Percentiles rank a stretch among this genome's conserved stretches.
These are phyloP conservation scores for Palythoa grandiflora DNA, from an alignment of 92 coral and sea anemone genomes.

Conservation along the genomic window DNA sequence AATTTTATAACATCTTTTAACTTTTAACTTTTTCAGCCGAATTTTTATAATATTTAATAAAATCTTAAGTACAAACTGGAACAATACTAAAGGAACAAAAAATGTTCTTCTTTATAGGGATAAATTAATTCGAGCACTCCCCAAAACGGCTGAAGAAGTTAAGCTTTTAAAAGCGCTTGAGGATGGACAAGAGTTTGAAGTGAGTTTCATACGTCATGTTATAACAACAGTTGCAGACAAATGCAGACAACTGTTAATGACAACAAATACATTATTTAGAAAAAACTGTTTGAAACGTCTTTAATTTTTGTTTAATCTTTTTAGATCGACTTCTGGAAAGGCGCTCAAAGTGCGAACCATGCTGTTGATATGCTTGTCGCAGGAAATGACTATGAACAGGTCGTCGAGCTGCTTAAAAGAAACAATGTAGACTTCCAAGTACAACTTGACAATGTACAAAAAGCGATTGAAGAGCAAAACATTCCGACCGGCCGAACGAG, in stretches of 20 bases:
- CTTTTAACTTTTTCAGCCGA: too few relatives aligned
- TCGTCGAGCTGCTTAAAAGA: conserved; percentile 32
- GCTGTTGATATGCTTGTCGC: conserved; percentile 51
- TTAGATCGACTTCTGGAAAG: conserved; percentile 66
- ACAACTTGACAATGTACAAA: conserved; percentile 46
- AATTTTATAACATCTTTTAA: too few relatives aligned
- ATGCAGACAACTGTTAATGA: too few relatives aligned
- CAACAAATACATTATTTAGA: too few relatives aligned
- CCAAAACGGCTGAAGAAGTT: neutral
- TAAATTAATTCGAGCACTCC: conserved; percentile 28
- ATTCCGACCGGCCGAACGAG: conserved; percentile 17
- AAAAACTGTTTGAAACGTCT: too few relatives aligned
- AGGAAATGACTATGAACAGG: conserved; percentile 17
- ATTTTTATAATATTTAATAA: too few relatives aligned
- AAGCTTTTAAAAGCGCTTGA: neutral
- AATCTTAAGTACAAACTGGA: too few relatives aligned
- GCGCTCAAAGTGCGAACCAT: conserved; percentile 34
- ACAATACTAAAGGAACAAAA: neutral
- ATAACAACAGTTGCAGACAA: neutral
- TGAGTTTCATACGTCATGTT: neutral
- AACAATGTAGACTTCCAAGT: conserved; percentile 27
- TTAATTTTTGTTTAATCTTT: neutral
- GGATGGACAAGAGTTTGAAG: conserved; percentile 15
- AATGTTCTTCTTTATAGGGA: neutral
- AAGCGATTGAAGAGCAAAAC: conserved; percentile 45